phyloP scores from a whole-genome alignment of 2,797 vertebrate genomes.

The Stomatorhinus walkeri region DNA sequence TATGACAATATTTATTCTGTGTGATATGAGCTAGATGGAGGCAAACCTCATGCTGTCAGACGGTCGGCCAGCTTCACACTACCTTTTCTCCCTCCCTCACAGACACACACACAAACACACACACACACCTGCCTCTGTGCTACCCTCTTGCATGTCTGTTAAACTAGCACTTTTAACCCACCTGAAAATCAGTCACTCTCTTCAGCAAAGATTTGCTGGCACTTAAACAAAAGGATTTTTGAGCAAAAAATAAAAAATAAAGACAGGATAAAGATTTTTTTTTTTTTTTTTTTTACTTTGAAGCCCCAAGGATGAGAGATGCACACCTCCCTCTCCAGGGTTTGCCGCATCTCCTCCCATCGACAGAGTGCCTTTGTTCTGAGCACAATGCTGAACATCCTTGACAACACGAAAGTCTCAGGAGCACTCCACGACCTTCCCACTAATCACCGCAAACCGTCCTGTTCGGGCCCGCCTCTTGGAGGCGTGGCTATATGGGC shows the following conservation, averaged over 20 bases:
- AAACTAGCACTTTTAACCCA: not conserved
- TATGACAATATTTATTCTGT: not conserved
- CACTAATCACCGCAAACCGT: slow-evolving; percentile 58
- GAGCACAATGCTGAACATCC: slow-evolving; percentile 55
- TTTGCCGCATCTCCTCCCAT: slow-evolving; percentile 32
- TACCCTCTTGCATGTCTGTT: slow-evolving; percentile 17
- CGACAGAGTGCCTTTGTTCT: slow-evolving; percentile 61
- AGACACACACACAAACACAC: slow-evolving; percentile 30
- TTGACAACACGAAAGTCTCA: slow-evolving; percentile 61
- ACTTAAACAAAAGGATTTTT: slow-evolving; percentile 53
- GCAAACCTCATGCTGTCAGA: not conserved
- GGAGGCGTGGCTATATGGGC: not conserved
- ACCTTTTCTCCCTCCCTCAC: slow-evolving; percentile 13
- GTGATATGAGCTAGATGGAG: not conserved
- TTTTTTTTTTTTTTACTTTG: slow-evolving; percentile 36
- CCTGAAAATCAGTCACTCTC: not conserved
- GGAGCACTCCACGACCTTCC: slow-evolving; percentile 40
- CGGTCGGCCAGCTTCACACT: slow-evolving; percentile 17
- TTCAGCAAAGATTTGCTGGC: slow-evolving; percentile 41
- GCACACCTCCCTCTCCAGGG: slow-evolving; percentile 44
- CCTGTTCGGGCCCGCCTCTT: slow-evolving; percentile 49
- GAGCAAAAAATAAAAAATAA: slow-evolving; percentile 22
- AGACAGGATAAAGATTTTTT: slow-evolving; percentile 39
- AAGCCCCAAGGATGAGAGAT: slow-evolving; percentile 41
- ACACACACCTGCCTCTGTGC: slow-evolving; percentile 36